phyloP scores from a whole-genome alignment of 2,113 vertebrate species.

The Carassius auratus region DNA sequence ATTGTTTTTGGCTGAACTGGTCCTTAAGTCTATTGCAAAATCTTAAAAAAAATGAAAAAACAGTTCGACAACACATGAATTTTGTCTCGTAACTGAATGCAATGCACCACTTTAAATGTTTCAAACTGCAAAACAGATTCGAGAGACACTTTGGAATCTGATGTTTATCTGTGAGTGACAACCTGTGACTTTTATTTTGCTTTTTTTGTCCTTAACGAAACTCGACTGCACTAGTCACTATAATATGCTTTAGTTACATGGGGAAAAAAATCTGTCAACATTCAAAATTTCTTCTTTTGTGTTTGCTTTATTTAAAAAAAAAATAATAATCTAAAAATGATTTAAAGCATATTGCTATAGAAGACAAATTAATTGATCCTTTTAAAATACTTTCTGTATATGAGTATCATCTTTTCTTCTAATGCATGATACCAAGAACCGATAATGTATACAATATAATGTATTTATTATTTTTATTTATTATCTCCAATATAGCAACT shows the following conservation, averaged over 20 bases:
- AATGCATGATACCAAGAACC: background rate
- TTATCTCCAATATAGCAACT: too few relatives aligned
- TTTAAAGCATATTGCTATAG: background rate
- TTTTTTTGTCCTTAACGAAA: constrained; percentile 3
- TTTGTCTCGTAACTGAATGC: too few relatives aligned
- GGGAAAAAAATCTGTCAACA: background rate
- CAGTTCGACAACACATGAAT: too few relatives aligned
- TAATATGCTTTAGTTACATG: background rate
- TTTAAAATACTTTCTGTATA: background rate
- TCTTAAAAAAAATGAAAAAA: too few relatives aligned
- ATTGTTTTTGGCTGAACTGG: background rate
- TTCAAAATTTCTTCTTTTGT: background rate
- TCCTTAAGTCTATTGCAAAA: too few relatives aligned
- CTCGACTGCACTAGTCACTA: background rate
- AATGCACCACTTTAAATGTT: too few relatives aligned
- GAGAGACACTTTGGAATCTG: too few relatives aligned
- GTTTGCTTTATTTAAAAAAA: too few relatives aligned
- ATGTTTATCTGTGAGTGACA: too few relatives aligned
- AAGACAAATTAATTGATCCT: background rate
- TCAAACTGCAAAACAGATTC: background rate
- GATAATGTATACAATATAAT: background rate
- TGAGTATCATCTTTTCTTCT: background rate
- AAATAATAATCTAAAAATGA: too few relatives aligned
- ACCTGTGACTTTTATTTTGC: background rate
- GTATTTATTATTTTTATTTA: too few relatives aligned